Evolutionary conservation across 2,113 vertebrate genomes (phyloP), one percentile per base, ranked within the genome.

Genomic region (Rhea americana): DNA sequence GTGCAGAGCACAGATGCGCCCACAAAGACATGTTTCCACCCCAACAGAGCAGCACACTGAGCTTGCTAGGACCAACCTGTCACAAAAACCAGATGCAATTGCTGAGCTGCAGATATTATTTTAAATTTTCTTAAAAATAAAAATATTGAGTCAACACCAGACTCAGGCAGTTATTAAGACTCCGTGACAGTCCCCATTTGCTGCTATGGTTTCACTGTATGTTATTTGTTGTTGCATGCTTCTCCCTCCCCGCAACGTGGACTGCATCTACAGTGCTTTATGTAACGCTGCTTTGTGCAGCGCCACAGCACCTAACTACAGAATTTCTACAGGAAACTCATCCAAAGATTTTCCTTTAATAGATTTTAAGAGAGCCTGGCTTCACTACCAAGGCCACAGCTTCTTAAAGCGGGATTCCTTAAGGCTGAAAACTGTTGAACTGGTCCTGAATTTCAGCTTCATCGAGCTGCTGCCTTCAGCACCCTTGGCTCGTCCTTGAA

Each of bases 401-500:
- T 68, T 24, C 77, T 24, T 28, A 51, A 72, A n/a, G 47, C 11
- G 1, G 0, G 39, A 7, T 68, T 93, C 63, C 75, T 62, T 2
- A 11, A 72, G 83, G 84, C 71, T 84, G 61, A n/a, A 66, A 75
- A 45, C 39, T 8, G 7, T 15, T 35, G 43, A 62, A 39, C 22
- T 8, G 15, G 22, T 58, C 72, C 61, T 10, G 61, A 65, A 74
- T 87, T 22, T 35, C 3, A 24, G 5, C 63, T 82, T 48, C 28
- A 20, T 58, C n/a, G 30, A 61, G 70, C 91, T 59, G 68, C 75
- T 91, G 96, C 75, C 47, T 89, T n/a, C 77, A 55, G 25, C 80
- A 83, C 82, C 97, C 95, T 97, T 96, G 93, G 90, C 55, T 78
- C 93, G 95, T 74, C 95, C 97, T 97, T 97, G 95, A 82, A 48